A percentile compares a stretch with the other conserved stretches of the same genome.
Conservation (phyloP, 2,888 invertebrate genomes). For the Cartodere bifasciata region DNA sequence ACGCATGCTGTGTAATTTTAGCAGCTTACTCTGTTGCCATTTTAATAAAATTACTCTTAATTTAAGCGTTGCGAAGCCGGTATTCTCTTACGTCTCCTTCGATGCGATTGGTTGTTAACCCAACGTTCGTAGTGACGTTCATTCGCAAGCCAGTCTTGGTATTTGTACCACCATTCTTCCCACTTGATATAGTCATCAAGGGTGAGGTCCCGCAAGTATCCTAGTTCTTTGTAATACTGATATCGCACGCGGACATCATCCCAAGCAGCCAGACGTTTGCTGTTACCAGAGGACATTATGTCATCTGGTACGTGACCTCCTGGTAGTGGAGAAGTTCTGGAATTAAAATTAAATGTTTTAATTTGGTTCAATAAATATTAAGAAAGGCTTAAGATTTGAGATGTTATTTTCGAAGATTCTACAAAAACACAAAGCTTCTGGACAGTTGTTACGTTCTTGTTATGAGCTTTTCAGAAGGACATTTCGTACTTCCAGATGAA, state of each 20-base stretch:
- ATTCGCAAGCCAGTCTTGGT: slow-evolving; percentile 82
- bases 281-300: slow-evolving; percentile 57
- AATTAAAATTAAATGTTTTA: slow-evolving; percentile 11
- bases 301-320: slow-evolving; percentile 72
- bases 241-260: slow-evolving; percentile 79
- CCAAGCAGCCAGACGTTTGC: slow-evolving; percentile 62
- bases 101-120: slow-evolving; percentile 39
- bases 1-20: too few species aligned
- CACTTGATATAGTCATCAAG: slow-evolving; percentile 80
- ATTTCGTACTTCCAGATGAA: too few species aligned
- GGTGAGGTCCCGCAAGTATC: slow-evolving; percentile 65
- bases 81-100: slow-evolving; percentile 27
- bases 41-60: slow-evolving; percentile 15
- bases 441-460: too few species aligned
- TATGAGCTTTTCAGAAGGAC: too few species aligned
- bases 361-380: too few species aligned
- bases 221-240: slow-evolving; percentile 80
- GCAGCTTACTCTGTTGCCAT: too few species aligned
- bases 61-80: slow-evolving; percentile 34
- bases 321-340: slow-evolving; percentile 50
- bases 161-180: slow-evolving; percentile 93
- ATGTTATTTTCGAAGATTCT: too few species aligned
- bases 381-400: too few species aligned
- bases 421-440: too few species aligned
- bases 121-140: slow-evolving; percentile 65